phyloP scores from a whole-genome alignment of 2,113 vertebrate species.

The Podilymbus podiceps region DNA sequence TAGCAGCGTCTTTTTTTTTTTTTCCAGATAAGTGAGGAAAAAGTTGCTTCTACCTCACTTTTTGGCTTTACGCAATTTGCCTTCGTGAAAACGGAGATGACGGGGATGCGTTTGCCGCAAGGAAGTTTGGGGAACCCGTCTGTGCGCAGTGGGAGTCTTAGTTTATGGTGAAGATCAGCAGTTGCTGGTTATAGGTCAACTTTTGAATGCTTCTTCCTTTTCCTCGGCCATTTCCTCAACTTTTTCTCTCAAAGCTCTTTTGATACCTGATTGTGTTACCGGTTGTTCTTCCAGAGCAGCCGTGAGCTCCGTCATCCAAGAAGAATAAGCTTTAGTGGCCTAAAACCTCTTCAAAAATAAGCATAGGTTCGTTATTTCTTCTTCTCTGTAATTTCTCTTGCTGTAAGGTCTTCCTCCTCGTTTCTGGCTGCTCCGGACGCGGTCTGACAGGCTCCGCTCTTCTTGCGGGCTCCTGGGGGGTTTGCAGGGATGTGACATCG shows the following conservation, averaged over 20 bases:
- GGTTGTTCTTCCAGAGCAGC: background rate
- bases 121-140: background rate
- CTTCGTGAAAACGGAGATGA: background rate
- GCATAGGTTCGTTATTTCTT: rapidly evolving
- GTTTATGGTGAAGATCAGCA: background rate
- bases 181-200: background rate
- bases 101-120: rapidly evolving
- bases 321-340: background rate
- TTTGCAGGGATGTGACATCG: too few species aligned
- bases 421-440: rapidly evolving
- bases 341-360: background rate
- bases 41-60: background rate
- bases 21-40: background rate
- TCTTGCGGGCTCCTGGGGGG: background rate
- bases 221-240: too few species aligned
- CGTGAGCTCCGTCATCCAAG: background rate
- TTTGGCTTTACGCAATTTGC: background rate
- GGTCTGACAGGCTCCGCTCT: background rate
- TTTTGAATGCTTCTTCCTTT: background rate
- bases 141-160: background rate
- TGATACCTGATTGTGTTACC: rapidly evolving
- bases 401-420: background rate
- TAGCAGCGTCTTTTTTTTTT: background rate
- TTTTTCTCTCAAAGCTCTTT: too few species aligned
- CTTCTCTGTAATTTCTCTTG: background rate